Percentiles rank a stretch among this genome's conserved stretches.
phyloP scores from a whole-genome alignment of 1,140 invertebrate genomes.

The Theocolax elegans region DNA sequence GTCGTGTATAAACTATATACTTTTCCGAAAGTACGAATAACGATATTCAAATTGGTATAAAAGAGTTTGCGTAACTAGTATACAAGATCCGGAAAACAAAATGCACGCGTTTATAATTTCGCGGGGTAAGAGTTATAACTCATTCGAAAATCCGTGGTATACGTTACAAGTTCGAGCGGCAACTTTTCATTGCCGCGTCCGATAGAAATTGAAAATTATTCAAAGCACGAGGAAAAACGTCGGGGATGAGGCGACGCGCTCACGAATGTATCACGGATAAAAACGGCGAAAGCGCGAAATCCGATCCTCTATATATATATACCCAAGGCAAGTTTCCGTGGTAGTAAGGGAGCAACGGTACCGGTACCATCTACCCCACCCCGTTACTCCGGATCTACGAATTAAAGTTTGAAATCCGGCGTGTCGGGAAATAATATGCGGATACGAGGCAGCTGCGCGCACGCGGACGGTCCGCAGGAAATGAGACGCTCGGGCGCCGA shows the following conservation, averaged over 20 bases:
- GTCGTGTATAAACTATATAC: no score
- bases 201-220: slow-evolving; percentile 27
- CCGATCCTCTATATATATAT: no score
- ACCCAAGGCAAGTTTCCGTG: slow-evolving; percentile 35
- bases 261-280: slow-evolving; percentile 9
- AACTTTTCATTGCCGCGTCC: not conserved
- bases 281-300: slow-evolving; percentile 22
- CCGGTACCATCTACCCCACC: no score
- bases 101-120: no score
- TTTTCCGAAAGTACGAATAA: not conserved
- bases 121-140: no score
- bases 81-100: no score
- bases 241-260: not conserved
- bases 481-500: slow-evolving; percentile 47
- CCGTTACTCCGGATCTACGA: slow-evolving; percentile 46
- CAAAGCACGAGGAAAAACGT: slow-evolving; percentile 18
- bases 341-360: no score
- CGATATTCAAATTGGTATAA: not conserved
- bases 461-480: slow-evolving; percentile 40
- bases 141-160: no score
- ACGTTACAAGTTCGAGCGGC: no score
- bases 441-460: slow-evolving; percentile 40
- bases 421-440: slow-evolving; percentile 54
- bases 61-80: no score
- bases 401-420: slow-evolving; percentile 57